Percentiles rank a stretch among this genome's conserved stretches.
Evolutionary conservation across 2,113 vertebrate species (phyloP).

Genomic region (Gambusia affinis): DNA sequence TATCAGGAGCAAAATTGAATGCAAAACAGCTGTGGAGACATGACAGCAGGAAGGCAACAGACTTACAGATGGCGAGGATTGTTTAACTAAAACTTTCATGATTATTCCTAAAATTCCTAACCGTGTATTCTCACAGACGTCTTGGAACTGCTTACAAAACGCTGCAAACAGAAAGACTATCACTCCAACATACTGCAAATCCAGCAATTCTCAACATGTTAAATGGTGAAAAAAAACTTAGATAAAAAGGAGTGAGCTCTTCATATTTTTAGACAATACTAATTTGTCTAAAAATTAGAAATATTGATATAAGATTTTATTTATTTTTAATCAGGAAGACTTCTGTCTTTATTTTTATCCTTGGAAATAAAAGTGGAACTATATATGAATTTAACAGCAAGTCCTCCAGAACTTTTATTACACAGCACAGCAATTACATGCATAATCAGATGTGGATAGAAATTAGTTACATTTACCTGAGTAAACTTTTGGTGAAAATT

Average conservation of each 20-base stretch:
- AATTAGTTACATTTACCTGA: background rate
- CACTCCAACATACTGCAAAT: background rate
- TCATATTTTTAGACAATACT: too few species aligned
- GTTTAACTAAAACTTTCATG: background rate
- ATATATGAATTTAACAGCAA: background rate
- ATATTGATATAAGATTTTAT: too few species aligned
- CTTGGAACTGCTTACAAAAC: background rate
- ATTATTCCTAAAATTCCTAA: background rate
- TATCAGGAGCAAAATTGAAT: background rate
- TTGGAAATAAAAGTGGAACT: background rate
- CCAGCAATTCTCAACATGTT: background rate
- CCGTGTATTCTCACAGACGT: background rate
- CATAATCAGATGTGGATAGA: background rate
- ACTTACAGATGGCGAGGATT: slow-evolving; percentile 18
- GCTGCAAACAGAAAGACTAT: background rate
- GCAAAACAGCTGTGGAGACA: slow-evolving; percentile 37
- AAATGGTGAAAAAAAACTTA: too few species aligned
- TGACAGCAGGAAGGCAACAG: background rate
- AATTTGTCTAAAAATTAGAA: too few species aligned
- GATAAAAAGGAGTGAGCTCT: too few species aligned
- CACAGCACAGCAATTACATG: background rate
- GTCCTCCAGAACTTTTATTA: background rate
- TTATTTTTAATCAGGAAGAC: background rate
- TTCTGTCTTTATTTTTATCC: background rate
- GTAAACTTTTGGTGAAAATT: background rate